Evolutionary conservation across 2,797 vertebrate genomes (phyloP).

Genomic region (Fistularia commersonii): DNA sequence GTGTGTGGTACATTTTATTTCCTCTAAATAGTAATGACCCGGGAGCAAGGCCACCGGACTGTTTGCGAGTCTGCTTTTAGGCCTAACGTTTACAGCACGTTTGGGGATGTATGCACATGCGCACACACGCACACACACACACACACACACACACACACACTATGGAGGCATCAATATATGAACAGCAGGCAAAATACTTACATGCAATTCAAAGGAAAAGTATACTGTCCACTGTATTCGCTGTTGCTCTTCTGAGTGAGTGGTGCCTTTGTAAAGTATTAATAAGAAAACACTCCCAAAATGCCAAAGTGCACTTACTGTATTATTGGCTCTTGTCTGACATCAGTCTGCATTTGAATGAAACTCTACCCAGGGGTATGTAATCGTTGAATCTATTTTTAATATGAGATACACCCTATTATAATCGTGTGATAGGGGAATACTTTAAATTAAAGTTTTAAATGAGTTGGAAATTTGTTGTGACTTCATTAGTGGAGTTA

Average conservation of each 20-base stretch:
- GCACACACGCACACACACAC: slow-evolving; percentile 1
- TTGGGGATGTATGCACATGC: not conserved
- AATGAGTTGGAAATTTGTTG: slow-evolving; percentile 11
- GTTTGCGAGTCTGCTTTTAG: slow-evolving; percentile 27
- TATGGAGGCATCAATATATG: not conserved
- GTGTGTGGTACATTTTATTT: slow-evolving; percentile 32
- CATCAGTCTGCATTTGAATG: not conserved
- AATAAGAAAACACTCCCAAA: slow-evolving; percentile 48
- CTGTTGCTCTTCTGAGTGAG: slow-evolving; percentile 22
- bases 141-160: too few species aligned
- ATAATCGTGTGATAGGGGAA: slow-evolving; percentile 8
- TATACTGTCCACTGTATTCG: slow-evolving; percentile 21
- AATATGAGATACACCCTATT: too few species aligned
- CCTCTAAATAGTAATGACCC: slow-evolving; percentile 55
- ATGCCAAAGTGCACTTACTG: slow-evolving; percentile 38
- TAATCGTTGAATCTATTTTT: slow-evolving; percentile 4
- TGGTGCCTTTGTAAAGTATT: slow-evolving; percentile 59
- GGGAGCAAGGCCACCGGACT: slow-evolving; percentile 23
- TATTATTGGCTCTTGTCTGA: not conserved
- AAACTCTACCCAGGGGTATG: too few species aligned
- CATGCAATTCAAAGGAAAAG: slow-evolving; percentile 16
- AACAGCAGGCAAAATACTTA: slow-evolving; percentile 14
- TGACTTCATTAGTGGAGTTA: too few species aligned
- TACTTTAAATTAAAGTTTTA: slow-evolving; percentile 24
- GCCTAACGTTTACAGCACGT: slow-evolving; percentile 22